These are phyloP conservation scores for Orthonevra nobilis DNA, from an alignment of 2,888 invertebrate genomes.

Conservation along the genomic window DNA sequence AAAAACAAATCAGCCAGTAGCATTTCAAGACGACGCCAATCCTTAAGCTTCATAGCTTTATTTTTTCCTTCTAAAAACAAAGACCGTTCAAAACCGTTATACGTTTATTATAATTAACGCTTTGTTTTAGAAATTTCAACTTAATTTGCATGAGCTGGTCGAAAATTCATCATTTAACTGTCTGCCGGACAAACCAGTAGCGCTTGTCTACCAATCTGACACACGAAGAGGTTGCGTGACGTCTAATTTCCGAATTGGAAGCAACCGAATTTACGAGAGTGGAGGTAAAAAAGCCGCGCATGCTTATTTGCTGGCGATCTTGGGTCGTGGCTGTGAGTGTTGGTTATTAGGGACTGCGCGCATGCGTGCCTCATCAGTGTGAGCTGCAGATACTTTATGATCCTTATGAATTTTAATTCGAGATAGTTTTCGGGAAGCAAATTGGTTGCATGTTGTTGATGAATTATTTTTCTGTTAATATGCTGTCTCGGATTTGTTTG, in stretches of 20 bases:
- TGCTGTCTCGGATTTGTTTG: neutral
- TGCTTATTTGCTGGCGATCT: conserved; percentile 4
- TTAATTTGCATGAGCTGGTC: conserved; percentile 49
- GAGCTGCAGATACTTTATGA: conserved; percentile 9
- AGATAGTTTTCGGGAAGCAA: neutral
- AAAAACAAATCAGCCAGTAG: conserved; percentile 49
- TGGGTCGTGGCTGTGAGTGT: neutral
- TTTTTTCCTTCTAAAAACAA: conserved; percentile 14
- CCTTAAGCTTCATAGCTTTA: neutral
- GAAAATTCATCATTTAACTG: conserved; percentile 46
- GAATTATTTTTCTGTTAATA: neutral
- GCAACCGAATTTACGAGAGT: conserved; percentile 9
- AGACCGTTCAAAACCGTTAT: conserved; percentile 51
- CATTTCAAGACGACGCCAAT: conserved; percentile 40
- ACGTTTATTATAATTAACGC: conserved; percentile 53
- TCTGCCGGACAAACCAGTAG: conserved; percentile 51
- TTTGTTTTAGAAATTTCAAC: conserved; percentile 32
- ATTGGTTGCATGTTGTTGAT: conserved; percentile 7
- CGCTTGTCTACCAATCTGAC: conserved; percentile 20
- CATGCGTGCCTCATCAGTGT: conserved; percentile 7
- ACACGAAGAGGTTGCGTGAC: conserved; percentile 43
- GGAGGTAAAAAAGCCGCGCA: conserved; percentile 19
- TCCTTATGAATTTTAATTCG: conserved; percentile 27
- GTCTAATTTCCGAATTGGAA: conserved; percentile 39
- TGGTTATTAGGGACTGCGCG: neutral